Conservation (phyloP, 2,888 invertebrate species). For the Thymelicus lineola region DNA sequence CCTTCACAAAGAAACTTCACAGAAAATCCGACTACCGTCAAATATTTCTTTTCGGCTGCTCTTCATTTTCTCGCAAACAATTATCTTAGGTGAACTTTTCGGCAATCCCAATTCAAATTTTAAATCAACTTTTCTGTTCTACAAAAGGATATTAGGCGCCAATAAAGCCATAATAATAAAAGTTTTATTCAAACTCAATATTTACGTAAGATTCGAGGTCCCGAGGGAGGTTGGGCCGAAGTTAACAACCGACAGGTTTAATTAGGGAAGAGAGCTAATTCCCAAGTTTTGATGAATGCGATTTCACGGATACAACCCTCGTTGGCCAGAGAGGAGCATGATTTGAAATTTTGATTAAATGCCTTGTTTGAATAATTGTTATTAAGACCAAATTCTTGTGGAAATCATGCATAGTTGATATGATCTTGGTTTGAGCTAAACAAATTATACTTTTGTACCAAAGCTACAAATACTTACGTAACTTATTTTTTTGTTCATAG, state of each 20-base stretch:
- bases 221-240: slow-evolving; percentile 49
- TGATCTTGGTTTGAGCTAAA: not conserved
- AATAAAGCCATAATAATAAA: slow-evolving; percentile 72
- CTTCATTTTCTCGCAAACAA: slow-evolving; percentile 27
- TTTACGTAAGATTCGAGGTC: slow-evolving; percentile 68
- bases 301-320: slow-evolving; percentile 71
- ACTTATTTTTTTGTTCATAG: too few relatives aligned
- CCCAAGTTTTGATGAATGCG: slow-evolving; percentile 83
- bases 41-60: slow-evolving; percentile 7
- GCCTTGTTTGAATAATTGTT: slow-evolving; percentile 68
- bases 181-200: slow-evolving; percentile 76
- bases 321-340: slow-evolving; percentile 50
- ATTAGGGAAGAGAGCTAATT: slow-evolving; percentile 79
- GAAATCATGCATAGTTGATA: slow-evolving; percentile 22
- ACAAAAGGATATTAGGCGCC: slow-evolving; percentile 56
- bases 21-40: slow-evolving; percentile 17
- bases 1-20: slow-evolving; percentile 16
- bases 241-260: slow-evolving; percentile 78
- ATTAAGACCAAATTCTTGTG: slow-evolving; percentile 54
- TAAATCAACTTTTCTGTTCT: slow-evolving; percentile 50
- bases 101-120: slow-evolving; percentile 50
- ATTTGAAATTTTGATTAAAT: slow-evolving; percentile 79
- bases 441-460: not conserved
- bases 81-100: slow-evolving; percentile 29
- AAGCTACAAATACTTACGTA: too few relatives aligned